These are phyloP conservation scores for Choloepus didactylus DNA, from an alignment of 2,797 vertebrate genomes.

Conservation along the genomic window DNA sequence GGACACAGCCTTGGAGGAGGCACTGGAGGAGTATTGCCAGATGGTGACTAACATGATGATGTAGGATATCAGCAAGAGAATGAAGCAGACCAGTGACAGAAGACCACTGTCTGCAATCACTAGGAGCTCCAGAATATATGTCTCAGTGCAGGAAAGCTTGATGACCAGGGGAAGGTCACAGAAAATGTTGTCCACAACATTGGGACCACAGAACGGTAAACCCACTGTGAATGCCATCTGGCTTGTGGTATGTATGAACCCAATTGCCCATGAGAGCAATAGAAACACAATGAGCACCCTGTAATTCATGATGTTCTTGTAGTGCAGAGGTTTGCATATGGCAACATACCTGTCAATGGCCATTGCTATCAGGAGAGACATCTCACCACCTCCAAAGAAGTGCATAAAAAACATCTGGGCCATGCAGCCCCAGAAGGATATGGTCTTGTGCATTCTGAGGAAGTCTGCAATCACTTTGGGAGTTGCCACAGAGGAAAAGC, in stretches of 20 bases:
- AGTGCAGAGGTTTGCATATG: slow-evolving; percentile 74
- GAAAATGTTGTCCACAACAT: slow-evolving; percentile 71
- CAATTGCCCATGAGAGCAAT: slow-evolving; percentile 61
- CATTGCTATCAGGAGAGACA: slow-evolving; percentile 74
- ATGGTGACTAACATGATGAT: slow-evolving; percentile 58
- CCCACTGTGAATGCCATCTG: slow-evolving; percentile 55
- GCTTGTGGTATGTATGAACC: slow-evolving; percentile 68
- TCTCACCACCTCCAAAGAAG: slow-evolving; percentile 74
- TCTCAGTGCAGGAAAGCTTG: slow-evolving; percentile 72
- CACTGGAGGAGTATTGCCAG: neutral
- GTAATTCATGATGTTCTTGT: slow-evolving; percentile 48
- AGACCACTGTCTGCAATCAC: slow-evolving; percentile 73
- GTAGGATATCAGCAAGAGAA: slow-evolving; percentile 71
- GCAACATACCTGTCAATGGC: slow-evolving; percentile 78
- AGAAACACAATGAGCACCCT: slow-evolving; percentile 51
- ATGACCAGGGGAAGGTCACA: slow-evolving; percentile 74
- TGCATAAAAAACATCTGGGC: slow-evolving; percentile 76
- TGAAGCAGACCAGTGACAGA: slow-evolving; percentile 69
- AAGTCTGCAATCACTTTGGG: slow-evolving; percentile 72
- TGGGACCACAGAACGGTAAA: slow-evolving; percentile 74
- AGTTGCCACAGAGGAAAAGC: slow-evolving; percentile 71
- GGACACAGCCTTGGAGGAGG: slow-evolving; percentile 66
- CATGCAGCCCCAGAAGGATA: slow-evolving; percentile 70
- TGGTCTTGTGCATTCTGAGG: slow-evolving; percentile 34
- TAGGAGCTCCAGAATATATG: slow-evolving; percentile 62